Evolutionary conservation across 2,113 vertebrate species (phyloP), one percentile per base, ranked within the genome.

Genomic region (Ancistrus triradiatus): DNA sequence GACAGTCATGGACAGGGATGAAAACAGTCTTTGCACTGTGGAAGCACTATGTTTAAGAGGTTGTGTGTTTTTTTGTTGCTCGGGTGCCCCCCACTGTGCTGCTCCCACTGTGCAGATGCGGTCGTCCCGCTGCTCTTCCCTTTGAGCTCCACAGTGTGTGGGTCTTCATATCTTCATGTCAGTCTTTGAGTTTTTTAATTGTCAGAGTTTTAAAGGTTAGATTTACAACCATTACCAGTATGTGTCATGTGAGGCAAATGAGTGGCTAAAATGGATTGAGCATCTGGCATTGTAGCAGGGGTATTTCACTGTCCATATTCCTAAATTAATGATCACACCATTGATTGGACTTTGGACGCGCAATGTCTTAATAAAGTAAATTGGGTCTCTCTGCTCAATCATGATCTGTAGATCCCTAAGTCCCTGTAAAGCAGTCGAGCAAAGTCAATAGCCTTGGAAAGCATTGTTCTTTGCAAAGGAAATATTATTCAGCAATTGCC

Each of bases 291-390:
- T 22, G 38, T 58, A 78, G 79, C 81, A 76, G 76, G 80, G 78
- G 84, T 85, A 88, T 89, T 81, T 84, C 78, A 77, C 87, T 81
- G 90, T 87, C 83, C 84, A 85, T 87, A 86, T 72, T 40, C 84
- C 78, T 77, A 83, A 90, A 89, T 87, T 81, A 84, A 81, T 84
- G 84, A 83, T 72, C 73, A 69, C 80, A 76, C 84, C 86, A 90
- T 88, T 90, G 88, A 91, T 85, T 90, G 87, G 88, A 85, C 86
- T 86, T 85, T 85, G 87, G 27, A 86, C 85, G 79, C 75, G 79
- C 78, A 82, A 74, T 52, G 61, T 82, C 81, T 82, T 86, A 73
- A 85, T 84, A 84, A 82, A 86, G 90, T 80, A 82, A 88, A 89
- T 75, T 73, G 77, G 80, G 75, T 86, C 86, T 89, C 85, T 84